Percentiles rank a stretch among this genome's conserved stretches.
Evolutionary conservation across 2,113 vertebrate species (phyloP).

Genomic region (Odontophorus gujanensis): DNA sequence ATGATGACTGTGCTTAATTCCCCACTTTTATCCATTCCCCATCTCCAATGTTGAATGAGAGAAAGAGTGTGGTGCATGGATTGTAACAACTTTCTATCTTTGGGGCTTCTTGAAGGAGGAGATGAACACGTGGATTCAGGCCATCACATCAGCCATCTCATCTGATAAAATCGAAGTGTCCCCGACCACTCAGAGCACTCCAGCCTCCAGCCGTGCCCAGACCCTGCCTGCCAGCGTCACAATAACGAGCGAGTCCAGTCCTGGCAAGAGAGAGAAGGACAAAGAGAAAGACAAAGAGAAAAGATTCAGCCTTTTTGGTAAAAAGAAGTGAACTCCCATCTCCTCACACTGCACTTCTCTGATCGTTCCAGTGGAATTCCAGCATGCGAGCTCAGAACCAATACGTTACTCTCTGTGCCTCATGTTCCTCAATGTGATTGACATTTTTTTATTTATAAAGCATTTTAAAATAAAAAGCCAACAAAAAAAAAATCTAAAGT

Average conservation of each 20-base stretch:
- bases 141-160: conserved; percentile 87
- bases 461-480: conserved; percentile 76
- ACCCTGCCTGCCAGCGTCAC: conserved; percentile 90
- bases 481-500: conserved; percentile 76
- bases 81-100: conserved; percentile 41
- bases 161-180: conserved; percentile 84
- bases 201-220: conserved; percentile 91
- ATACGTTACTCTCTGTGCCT: conserved; percentile 94
- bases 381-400: conserved; percentile 95
- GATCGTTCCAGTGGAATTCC: conserved; percentile 88
- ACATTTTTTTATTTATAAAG: conserved; percentile 87
- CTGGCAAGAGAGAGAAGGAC: conserved; percentile 90
- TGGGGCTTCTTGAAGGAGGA: conserved; percentile 86
- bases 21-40: fast-evolving
- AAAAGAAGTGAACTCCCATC: conserved; percentile 92
- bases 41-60: fast-evolving
- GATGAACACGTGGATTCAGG: conserved; percentile 98
- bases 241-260: conserved; percentile 90
- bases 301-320: conserved; percentile 97
- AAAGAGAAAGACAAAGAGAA: conserved; percentile 98
- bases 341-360: conserved; percentile 80
- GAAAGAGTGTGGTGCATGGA: fast-evolving
- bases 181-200: conserved; percentile 90
- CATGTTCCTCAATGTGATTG: conserved; percentile 86
- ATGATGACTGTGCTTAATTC: fast-evolving